Conservation (phyloP, 1,140 invertebrate genomes). For the Periplaneta americana region DNA sequence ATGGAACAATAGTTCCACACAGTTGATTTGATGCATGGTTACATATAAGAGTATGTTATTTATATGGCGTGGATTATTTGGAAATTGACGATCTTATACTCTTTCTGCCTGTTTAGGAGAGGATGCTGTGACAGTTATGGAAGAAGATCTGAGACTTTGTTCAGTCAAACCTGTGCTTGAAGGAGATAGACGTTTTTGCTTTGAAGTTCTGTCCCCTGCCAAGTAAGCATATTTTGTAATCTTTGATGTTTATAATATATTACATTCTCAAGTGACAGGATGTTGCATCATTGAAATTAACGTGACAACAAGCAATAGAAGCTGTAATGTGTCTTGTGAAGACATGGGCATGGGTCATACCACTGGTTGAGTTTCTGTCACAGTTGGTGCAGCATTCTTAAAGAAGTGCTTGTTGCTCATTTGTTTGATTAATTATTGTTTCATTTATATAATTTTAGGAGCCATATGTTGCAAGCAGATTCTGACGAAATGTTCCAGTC, state of each 20-base stretch:
- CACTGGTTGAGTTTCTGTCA: no score
- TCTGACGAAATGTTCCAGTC: slow-evolving; percentile 82
- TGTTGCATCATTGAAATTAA: background rate
- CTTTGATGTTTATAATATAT: background rate
- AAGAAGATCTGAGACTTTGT: slow-evolving; percentile 91
- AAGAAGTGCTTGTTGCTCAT: background rate
- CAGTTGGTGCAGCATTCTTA: no score
- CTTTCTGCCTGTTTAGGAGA: slow-evolving; percentile 47
- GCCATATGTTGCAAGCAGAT: slow-evolving; percentile 94
- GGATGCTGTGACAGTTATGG: slow-evolving; percentile 83
- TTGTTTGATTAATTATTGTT: background rate
- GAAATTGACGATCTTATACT: no score
- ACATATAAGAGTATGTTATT: no score
- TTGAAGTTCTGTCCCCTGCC: slow-evolving; percentile 91
- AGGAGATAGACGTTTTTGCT: slow-evolving; percentile 88
- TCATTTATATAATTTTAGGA: slow-evolving; percentile 49
- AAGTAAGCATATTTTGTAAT: slow-evolving; percentile 32
- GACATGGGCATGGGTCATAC: no score
- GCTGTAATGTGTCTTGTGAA: background rate
- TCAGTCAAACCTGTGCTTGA: slow-evolving; percentile 84
- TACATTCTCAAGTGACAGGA: background rate
- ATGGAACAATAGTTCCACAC: no score
- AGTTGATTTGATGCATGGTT: no score
- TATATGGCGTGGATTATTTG: no score
- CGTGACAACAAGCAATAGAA: background rate